Conservation (phyloP, 2,113 vertebrate species). For the Panurus biarmicus region DNA sequence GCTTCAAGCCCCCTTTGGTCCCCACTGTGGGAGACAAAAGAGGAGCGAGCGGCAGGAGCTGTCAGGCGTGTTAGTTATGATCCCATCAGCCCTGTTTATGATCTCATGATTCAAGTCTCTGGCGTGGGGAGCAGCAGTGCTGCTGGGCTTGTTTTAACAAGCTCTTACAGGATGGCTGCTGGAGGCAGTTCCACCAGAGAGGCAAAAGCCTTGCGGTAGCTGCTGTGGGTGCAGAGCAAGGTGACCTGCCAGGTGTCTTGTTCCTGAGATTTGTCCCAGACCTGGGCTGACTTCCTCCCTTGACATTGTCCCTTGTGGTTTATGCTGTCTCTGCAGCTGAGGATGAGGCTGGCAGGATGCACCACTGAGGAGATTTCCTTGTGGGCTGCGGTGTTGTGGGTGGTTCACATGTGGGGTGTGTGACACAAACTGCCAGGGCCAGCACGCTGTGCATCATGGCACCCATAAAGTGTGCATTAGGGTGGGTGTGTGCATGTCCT, state of each 20-base stretch:
- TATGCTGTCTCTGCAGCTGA: neutral
- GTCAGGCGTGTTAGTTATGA: neutral
- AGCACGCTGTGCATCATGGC: rapidly evolving
- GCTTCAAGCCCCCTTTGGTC: neutral
- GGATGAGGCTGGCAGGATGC: neutral
- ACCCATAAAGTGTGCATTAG: neutral
- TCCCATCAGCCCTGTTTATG: neutral
- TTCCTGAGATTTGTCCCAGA: neutral
- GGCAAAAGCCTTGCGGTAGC: rapidly evolving
- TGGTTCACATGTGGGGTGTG: rapidly evolving
- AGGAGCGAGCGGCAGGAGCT: neutral
- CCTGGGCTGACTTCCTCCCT: neutral
- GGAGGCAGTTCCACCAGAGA: rapidly evolving
- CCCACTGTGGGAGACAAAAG: rapidly evolving
- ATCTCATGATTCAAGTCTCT: neutral
- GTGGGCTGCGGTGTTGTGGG: neutral
- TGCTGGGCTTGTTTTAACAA: neutral
- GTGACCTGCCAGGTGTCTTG: neutral
- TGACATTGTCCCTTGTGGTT: neutral
- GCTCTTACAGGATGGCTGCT: neutral
- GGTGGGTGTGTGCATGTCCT: neutral
- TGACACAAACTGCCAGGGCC: neutral
- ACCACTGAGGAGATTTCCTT: neutral
- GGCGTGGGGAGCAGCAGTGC: neutral
- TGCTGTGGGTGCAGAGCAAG: neutral